phyloP scores from a whole-genome alignment of 2,113 vertebrate species.

The Carollia perspicillata region DNA sequence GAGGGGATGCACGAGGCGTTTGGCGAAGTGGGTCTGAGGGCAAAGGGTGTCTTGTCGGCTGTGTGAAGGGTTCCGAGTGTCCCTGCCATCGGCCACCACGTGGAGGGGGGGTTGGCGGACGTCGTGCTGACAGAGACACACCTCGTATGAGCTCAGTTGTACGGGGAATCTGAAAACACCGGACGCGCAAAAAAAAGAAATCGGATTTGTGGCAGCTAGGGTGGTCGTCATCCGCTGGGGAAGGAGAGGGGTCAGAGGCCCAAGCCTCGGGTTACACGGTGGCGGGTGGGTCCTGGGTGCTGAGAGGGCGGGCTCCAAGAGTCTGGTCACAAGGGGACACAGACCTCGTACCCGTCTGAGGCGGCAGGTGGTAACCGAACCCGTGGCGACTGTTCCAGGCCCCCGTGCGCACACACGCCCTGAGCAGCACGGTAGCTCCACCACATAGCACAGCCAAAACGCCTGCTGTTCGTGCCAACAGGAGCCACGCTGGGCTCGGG shows the following conservation, averaged over 20 bases:
- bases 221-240: fast-evolving
- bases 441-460: fast-evolving
- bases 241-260: fast-evolving
- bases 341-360: fast-evolving
- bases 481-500: fast-evolving
- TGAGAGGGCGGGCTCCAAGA: fast-evolving
- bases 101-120: not conserved
- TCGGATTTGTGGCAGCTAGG: not conserved
- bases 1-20: fast-evolving
- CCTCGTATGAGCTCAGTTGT: fast-evolving
- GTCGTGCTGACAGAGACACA: fast-evolving
- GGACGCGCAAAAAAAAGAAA: fast-evolving
- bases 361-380: not conserved
- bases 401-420: fast-evolving
- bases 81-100: fast-evolving
- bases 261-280: fast-evolving
- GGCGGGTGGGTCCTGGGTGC: fast-evolving
- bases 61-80: fast-evolving
- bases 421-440: fast-evolving
- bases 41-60: too few species aligned
- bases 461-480: too few species aligned
- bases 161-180: fast-evolving
- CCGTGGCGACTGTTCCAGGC: fast-evolving
- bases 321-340: fast-evolving
- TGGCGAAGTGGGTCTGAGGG: too few species aligned